Conservation (phyloP, 2,888 invertebrate genomes). For the Rhagophthalmus giganteus region DNA sequence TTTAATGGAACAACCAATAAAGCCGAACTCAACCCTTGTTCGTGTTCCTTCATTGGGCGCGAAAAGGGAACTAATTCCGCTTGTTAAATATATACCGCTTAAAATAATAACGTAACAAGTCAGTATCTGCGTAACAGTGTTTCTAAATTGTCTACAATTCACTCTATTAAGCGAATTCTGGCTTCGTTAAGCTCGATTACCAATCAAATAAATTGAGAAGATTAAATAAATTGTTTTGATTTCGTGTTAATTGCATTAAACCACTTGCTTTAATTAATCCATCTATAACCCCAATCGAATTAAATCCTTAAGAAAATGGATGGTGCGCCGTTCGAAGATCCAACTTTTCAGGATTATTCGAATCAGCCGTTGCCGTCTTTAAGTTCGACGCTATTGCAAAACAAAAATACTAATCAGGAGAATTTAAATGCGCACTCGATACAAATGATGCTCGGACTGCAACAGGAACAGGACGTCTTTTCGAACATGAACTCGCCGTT, state of each 20-base stretch:
- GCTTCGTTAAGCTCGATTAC: slow-evolving; percentile 41
- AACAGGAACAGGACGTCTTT: slow-evolving; percentile 52
- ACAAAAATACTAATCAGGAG: slow-evolving; percentile 48
- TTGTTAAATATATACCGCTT: slow-evolving; percentile 58
- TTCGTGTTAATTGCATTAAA: slow-evolving; percentile 41
- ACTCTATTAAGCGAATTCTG: slow-evolving; percentile 33
- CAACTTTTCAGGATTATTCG: slow-evolving; percentile 76
- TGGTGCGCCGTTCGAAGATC: slow-evolving; percentile 73
- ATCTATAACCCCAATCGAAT: slow-evolving; percentile 21
- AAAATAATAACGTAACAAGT: slow-evolving; percentile 57
- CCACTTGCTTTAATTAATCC: slow-evolving; percentile 37
- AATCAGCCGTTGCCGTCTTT: slow-evolving; percentile 58
- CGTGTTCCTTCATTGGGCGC: slow-evolving; percentile 16
- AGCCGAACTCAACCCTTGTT: slow-evolving; percentile 14
- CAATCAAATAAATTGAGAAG: slow-evolving; percentile 45
- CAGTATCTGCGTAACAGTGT: slow-evolving; percentile 48
- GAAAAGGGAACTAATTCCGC: slow-evolving; percentile 47
- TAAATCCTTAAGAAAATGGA: slow-evolving; percentile 62
- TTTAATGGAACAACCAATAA: slow-evolving; percentile 22
- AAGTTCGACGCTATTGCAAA: slow-evolving; percentile 50
- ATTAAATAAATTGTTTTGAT: slow-evolving; percentile 53
- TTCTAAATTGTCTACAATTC: slow-evolving; percentile 47
- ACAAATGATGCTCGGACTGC: slow-evolving; percentile 69
- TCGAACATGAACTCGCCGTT: slow-evolving; percentile 55
- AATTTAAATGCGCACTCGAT: slow-evolving; percentile 65